These are phyloP conservation scores for Cossypha dichroa DNA, from an alignment of 2,797 vertebrate genomes.

Conservation along the genomic window DNA sequence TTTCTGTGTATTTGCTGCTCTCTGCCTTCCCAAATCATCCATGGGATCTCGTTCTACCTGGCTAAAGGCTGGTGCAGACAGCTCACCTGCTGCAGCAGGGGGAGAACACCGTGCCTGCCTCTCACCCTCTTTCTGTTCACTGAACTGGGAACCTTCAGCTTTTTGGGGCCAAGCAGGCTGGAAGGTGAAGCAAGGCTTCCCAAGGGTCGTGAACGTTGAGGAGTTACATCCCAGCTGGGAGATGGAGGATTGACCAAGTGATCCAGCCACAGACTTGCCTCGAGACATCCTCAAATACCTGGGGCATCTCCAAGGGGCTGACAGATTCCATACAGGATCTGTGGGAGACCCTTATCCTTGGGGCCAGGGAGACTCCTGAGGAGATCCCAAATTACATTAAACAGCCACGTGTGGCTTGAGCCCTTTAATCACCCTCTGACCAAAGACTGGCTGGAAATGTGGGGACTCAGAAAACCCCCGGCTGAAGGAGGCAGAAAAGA, in stretches of 20 bases:
- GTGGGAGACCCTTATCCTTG: neutral
- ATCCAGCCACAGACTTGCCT: neutral
- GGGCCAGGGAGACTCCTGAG: neutral
- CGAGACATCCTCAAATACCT: neutral
- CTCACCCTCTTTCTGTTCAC: fast-evolving
- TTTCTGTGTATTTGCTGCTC: constrained; percentile 14
- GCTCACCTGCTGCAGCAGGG: fast-evolving
- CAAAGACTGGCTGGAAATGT: neutral
- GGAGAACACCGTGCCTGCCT: neutral
- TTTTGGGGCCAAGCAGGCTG: neutral
- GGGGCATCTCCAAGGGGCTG: neutral
- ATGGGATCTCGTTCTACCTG: neutral
- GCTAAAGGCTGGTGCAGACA: neutral
- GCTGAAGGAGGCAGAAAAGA: neutral
- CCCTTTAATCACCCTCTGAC: neutral
- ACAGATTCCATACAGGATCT: neutral
- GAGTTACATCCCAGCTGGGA: neutral
- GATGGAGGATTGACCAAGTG: neutral
- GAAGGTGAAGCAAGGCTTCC: neutral
- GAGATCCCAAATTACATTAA: neutral
- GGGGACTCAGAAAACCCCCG: neutral
- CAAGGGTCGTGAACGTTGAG: neutral
- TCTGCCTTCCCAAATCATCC: neutral
- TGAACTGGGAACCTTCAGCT: neutral
- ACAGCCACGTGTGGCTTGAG: neutral